Evolutionary conservation across 2,888 invertebrate genomes (phyloP).

Genomic region (Hypena proboscidalis): DNA sequence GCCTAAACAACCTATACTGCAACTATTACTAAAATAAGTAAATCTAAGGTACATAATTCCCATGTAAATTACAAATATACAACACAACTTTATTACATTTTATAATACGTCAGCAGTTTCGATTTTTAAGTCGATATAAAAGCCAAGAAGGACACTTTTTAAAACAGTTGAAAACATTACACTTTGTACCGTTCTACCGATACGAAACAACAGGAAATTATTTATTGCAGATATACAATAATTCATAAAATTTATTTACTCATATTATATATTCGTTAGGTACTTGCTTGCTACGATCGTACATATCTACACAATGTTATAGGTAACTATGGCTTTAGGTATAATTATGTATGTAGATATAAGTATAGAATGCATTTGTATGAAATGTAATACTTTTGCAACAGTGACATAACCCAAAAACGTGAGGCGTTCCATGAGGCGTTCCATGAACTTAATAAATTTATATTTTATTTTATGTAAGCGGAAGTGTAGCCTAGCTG

Average conservation of each 20-base stretch:
- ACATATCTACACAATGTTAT: neutral
- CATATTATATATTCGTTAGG: too few species aligned
- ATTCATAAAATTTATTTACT: too few species aligned
- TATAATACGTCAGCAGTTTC: neutral
- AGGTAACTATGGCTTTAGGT: too few species aligned
- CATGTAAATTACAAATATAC: neutral
- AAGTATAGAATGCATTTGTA: neutral
- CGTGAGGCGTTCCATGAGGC: too few species aligned
- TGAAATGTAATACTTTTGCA: conserved; percentile 4
- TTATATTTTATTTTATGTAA: conserved; percentile 9
- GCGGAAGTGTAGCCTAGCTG: conserved; percentile 5
- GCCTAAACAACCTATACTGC: too few species aligned
- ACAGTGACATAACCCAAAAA: conserved; percentile 21
- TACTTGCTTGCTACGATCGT: neutral
- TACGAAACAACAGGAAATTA: neutral
- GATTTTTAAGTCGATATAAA: conserved; percentile 4
- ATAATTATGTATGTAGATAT: neutral
- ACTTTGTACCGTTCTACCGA: conserved; percentile 11
- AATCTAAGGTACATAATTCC: neutral
- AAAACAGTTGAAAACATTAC: conserved; percentile 7
- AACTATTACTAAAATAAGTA: conserved; percentile 3
- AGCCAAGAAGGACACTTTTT: conserved; percentile 32
- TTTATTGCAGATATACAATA: neutral
- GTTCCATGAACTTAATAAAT: conserved; percentile 8
- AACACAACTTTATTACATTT: neutral